Base-by-base conservation (phyloP, 1,140 invertebrate genomes). In the Bacillus rossius region DNA sequence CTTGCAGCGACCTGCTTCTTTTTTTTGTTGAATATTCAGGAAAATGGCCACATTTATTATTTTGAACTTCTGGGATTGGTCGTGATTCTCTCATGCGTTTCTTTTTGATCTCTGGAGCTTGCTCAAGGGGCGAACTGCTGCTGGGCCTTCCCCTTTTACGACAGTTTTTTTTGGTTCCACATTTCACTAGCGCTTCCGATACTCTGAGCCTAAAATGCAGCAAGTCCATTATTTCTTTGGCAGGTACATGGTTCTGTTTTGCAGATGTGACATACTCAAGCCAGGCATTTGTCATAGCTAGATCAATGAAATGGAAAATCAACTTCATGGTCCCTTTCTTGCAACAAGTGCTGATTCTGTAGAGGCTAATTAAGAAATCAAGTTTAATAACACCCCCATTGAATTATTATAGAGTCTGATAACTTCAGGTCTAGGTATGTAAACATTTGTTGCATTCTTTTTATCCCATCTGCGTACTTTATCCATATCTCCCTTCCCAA, bases 331-430 rank as follows among this genome's bases (percentile, higher is more conserved):
- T 69, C 63, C 67, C 69, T 66, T 72, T 71, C 64, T 61, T 60
- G 13, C 64, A 70, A 61, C 60, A 58, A 29, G 66, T 61, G 51
- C 61, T 65, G 19, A 61, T 68, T 26, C 64, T 22, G 52, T 71
- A 69, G 10, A 61, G 26, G 43, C 51, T 45, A 22, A 68, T 56
- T 14, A 65, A 49, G 49, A 61, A 62, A 65, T 75, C 71, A 55
- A 69, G 49, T 17, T 67, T 63, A 61, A 73, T 70, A 13, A 75
- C 73, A 49, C 70, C 72, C 72, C 72, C 69, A 73, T 74, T 10
- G 64, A 64, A 37, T 67, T 65, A 64, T 73, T 72, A 45, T 45
- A 45, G 13, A 40, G 17, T 19, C 17, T 25, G 43, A 45, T 45
- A 45, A 45, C 23, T 25, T 45, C 8, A 25, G 43, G 43, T 25